phyloP scores from a whole-genome alignment of 2,797 vertebrate species.

The Pseudochromis fuscus region DNA sequence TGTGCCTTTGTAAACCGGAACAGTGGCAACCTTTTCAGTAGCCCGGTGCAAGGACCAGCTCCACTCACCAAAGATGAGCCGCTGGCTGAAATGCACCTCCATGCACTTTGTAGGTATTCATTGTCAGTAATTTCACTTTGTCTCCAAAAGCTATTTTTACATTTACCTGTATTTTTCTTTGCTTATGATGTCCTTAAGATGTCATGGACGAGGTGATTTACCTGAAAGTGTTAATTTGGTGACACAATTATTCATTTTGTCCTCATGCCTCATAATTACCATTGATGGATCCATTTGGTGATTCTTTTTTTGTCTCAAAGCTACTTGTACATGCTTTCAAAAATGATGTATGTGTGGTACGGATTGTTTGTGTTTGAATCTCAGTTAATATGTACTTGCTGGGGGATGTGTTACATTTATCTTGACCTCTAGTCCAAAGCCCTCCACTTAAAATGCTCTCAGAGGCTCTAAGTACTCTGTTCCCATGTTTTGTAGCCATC shows the following conservation, averaged over 20 bases:
- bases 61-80: constrained; percentile 89
- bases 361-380: constrained; percentile 2
- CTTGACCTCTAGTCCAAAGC: background rate
- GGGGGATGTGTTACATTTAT: background rate
- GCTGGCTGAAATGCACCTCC: constrained; percentile 93
- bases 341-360: background rate
- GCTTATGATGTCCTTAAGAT: background rate
- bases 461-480: constrained; percentile 27
- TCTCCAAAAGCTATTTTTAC: background rate
- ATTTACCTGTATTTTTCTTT: background rate
- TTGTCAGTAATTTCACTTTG: background rate
- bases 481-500: constrained; percentile 61
- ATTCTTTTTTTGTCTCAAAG: constrained; percentile 4
- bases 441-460: constrained; percentile 3
- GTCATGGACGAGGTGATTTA: background rate
- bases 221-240: background rate
- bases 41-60: constrained; percentile 79
- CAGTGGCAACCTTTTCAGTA: constrained; percentile 78
- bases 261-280: background rate
- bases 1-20: constrained; percentile 70
- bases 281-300: background rate
- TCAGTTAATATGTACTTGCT: background rate
- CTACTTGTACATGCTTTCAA: constrained; percentile 10
- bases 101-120: constrained; percentile 91
- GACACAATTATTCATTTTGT: constrained; percentile 1